phyloP scores from a whole-genome alignment of 2,888 invertebrate genomes.

The Rhingia rostrata region DNA sequence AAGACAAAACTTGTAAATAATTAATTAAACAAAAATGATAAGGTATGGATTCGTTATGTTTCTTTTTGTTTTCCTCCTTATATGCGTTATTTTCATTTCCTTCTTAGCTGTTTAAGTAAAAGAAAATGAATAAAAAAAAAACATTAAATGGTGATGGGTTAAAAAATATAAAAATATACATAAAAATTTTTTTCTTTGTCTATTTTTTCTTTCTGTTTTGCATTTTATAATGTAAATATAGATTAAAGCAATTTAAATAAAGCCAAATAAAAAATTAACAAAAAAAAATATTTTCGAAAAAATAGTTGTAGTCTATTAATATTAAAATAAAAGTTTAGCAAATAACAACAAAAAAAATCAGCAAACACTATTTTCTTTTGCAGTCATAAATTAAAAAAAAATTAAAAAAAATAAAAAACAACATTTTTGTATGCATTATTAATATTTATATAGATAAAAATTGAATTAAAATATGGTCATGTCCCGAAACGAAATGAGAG shows the following conservation, averaged over 20 bases:
- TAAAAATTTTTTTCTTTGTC: constrained; percentile 44
- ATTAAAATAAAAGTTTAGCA: constrained; percentile 38
- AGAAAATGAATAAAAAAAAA: neutral
- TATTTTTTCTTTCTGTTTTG: constrained; percentile 54
- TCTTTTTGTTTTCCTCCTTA: constrained; percentile 7
- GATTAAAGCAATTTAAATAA: constrained; percentile 65
- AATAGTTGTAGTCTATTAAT: constrained; percentile 65
- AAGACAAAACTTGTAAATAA: constrained; percentile 59
- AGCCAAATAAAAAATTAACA: constrained; percentile 55
- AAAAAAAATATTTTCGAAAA: constrained; percentile 59
- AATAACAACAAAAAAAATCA: constrained; percentile 33
- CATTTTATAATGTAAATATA: constrained; percentile 70
- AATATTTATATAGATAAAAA: constrained; percentile 64
- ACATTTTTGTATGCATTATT: constrained; percentile 72
- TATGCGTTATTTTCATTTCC: constrained; percentile 1
- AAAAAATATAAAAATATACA: constrained; percentile 6
- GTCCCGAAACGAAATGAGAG: constrained; percentile 46
- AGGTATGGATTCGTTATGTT: constrained; percentile 56
- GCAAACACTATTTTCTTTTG: constrained; percentile 68
- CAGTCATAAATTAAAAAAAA: constrained; percentile 53
- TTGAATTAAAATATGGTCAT: constrained; percentile 39
- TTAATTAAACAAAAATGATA: constrained; percentile 44
- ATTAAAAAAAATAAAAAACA: constrained; percentile 58
- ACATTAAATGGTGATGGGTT: constrained; percentile 58
- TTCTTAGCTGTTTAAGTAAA: constrained; percentile 35